Evolutionary conservation across 2,797 vertebrate genomes (phyloP).

Genomic region (Melanotaenia boesemani): DNA sequence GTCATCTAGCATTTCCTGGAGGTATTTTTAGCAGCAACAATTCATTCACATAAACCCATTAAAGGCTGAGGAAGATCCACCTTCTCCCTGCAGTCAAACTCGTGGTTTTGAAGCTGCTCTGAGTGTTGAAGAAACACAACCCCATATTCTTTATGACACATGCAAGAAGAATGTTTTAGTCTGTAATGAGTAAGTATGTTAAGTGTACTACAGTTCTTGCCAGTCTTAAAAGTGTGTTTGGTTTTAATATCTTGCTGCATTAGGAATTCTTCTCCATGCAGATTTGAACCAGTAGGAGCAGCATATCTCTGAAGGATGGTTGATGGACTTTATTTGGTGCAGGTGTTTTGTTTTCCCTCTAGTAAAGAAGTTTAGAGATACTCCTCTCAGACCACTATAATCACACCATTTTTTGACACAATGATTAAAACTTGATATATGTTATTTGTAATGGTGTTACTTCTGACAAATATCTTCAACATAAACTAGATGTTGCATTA

Average conservation of each 20-base stretch:
- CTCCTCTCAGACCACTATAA: neutral
- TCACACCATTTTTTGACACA: neutral
- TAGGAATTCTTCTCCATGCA: neutral
- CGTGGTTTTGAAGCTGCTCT: neutral
- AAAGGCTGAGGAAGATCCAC: conserved; percentile 30
- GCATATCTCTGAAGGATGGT: neutral
- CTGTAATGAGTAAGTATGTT: neutral
- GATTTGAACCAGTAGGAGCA: neutral
- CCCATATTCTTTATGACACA: neutral
- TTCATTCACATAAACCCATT: conserved; percentile 33
- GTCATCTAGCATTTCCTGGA: conserved; percentile 63
- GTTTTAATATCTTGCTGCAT: neutral
- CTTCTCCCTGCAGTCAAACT: conserved; percentile 13
- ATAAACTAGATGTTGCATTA: neutral
- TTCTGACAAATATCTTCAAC: too few species aligned
- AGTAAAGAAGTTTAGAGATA: neutral
- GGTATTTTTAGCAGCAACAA: conserved; percentile 65
- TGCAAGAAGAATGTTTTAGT: neutral
- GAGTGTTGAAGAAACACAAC: conserved; percentile 4
- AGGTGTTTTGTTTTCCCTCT: neutral
- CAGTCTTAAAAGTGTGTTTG: conserved; percentile 4
- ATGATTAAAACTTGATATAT: neutral
- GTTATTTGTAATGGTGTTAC: neutral
- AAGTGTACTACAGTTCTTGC: neutral
- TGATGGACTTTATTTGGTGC: neutral